These are phyloP conservation scores for Eupithecia subfuscata DNA, from an alignment of 2,888 invertebrate species.

Conservation along the genomic window DNA sequence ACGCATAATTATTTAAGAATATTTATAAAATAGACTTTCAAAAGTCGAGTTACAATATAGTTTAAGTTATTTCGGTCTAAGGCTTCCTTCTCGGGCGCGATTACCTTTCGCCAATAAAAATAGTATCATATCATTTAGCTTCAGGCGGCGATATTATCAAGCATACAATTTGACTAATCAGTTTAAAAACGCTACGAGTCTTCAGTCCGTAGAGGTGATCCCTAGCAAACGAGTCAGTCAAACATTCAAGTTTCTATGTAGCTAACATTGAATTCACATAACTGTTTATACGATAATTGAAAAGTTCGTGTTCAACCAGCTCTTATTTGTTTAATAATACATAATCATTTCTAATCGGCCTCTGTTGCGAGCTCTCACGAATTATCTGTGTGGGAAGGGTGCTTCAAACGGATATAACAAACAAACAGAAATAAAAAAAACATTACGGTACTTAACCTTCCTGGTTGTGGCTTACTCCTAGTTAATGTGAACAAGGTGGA, in stretches of 20 bases:
- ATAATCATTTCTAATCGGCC: slow-evolving; percentile 15
- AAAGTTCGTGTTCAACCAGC: slow-evolving; percentile 14
- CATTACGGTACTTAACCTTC: background rate
- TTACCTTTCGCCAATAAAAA: too few species aligned
- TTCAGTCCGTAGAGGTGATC: background rate
- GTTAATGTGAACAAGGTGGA: background rate
- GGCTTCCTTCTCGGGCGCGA: too few species aligned
- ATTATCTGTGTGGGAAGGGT: slow-evolving; percentile 7
- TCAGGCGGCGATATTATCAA: too few species aligned
- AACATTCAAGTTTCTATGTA: background rate
- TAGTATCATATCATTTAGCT: too few species aligned
- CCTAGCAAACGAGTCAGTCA: background rate
- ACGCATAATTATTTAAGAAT: too few species aligned
- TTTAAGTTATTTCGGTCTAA: too few species aligned
- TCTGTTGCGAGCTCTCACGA: slow-evolving; percentile 10
- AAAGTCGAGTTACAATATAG: too few species aligned
- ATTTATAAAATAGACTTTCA: too few species aligned
- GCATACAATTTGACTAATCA: too few species aligned
- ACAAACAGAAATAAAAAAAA: slow-evolving; percentile 1
- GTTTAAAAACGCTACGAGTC: background rate
- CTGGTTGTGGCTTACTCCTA: background rate
- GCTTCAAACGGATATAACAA: slow-evolving; percentile 1
- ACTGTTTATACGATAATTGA: slow-evolving; percentile 13
- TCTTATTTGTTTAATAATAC: slow-evolving; percentile 23
- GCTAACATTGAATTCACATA: slow-evolving; percentile 4